Evolutionary conservation across 2,113 vertebrate species (phyloP).

Genomic region (Apteryx owenii): DNA sequence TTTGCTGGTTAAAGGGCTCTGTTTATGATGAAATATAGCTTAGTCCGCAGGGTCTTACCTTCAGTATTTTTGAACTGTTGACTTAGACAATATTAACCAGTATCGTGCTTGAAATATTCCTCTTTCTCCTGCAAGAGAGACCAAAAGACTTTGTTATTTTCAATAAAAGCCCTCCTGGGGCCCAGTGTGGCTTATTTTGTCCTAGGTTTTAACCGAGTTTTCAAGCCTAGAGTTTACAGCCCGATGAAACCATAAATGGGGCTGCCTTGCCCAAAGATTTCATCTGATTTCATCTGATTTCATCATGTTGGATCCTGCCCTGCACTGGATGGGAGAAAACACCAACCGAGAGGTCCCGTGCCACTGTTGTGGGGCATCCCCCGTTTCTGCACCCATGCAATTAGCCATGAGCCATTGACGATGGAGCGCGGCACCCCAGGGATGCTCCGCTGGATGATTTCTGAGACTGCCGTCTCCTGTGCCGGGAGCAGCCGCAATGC

Average conservation of each 20-base stretch:
- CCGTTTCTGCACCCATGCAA: no score
- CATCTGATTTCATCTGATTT: background rate
- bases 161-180: background rate
- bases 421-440: no score
- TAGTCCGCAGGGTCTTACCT: constrained; percentile 47
- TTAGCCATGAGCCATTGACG: no score
- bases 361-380: no score
- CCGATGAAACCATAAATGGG: background rate
- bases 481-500: no score
- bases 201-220: background rate
- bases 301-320: background rate
- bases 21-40: constrained; percentile 52
- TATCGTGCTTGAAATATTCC: background rate
- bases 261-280: background rate
- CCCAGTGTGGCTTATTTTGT: background rate
- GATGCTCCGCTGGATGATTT: no score
- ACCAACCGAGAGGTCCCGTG: no score
- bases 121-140: background rate
- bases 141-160: constrained; percentile 9
- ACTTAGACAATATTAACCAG: background rate
- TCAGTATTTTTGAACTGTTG: constrained; percentile 18
- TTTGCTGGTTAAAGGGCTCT: constrained; percentile 55
- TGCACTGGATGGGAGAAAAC: background rate
- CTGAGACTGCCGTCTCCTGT: no score
- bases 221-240: background rate